These are phyloP conservation scores for Myopa testacea DNA, from an alignment of 2,888 invertebrate species.

Conservation along the genomic window DNA sequence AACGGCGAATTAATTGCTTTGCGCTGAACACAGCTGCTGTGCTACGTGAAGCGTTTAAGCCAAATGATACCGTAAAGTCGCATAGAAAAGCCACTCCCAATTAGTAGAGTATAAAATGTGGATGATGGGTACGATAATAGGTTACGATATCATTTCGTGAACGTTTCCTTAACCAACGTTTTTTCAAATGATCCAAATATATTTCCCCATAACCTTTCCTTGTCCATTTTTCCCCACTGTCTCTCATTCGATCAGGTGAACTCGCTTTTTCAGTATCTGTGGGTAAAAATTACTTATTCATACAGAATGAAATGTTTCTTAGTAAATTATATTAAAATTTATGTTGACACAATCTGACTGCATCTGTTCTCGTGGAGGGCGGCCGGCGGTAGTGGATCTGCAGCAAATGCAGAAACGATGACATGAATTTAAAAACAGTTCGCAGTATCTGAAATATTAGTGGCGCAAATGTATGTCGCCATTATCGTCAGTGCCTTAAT, in stretches of 20 bases:
- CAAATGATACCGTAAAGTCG: constrained; percentile 38
- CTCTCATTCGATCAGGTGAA: neutral
- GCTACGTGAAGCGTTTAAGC: constrained; percentile 42
- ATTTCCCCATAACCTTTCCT: no score
- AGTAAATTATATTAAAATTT: constrained; percentile 32
- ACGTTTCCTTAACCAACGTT: no score
- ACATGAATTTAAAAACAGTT: neutral
- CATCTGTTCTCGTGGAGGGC: constrained; percentile 24
- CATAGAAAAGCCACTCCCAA: neutral
- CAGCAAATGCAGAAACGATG: neutral
- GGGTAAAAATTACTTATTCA: constrained; percentile 11
- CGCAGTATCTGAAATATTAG: constrained; percentile 13
- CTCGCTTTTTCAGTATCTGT: neutral
- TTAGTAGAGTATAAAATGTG: no score
- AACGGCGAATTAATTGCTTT: constrained; percentile 42
- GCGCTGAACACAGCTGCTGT: constrained; percentile 46
- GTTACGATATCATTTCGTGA: no score
- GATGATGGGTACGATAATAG: no score
- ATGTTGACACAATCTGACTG: constrained; percentile 32
- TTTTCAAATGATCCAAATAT: no score
- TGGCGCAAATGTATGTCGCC: constrained; percentile 5
- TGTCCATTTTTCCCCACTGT: no score
- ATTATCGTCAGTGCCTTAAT: neutral
- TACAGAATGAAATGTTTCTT: constrained; percentile 1
- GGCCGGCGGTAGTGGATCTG: constrained; percentile 15